A percentile compares a stretch with the other conserved stretches of the same genome.
These are phyloP conservation scores for Odontomachus brunneus DNA, from an alignment of 1,140 invertebrate species.

Conservation along the genomic window DNA sequence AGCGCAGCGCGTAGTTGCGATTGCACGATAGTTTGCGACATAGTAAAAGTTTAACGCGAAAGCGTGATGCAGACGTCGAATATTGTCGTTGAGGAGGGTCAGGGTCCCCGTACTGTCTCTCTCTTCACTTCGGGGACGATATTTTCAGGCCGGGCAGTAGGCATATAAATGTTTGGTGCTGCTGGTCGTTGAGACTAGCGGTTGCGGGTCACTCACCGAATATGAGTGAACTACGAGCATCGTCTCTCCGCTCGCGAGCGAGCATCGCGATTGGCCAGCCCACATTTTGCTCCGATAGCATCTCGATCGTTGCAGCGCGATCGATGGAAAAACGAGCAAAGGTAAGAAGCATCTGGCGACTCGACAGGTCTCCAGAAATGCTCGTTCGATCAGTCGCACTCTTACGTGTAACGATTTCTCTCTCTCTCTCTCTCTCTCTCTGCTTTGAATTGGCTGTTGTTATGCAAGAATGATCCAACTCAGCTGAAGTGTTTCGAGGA, in stretches of 20 bases:
- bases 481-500: too few relatives aligned
- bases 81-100: slow-evolving; percentile 81
- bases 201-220: slow-evolving; percentile 84
- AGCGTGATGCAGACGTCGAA: slow-evolving; percentile 38
- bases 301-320: slow-evolving; percentile 35
- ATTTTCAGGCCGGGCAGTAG: slow-evolving; percentile 84
- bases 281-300: slow-evolving; percentile 48
- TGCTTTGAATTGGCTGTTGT: too few relatives aligned
- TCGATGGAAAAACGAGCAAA: slow-evolving; percentile 35
- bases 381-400: not conserved
- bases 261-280: slow-evolving; percentile 41
- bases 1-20: not conserved
- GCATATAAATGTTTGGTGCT: slow-evolving; percentile 81
- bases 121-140: slow-evolving; percentile 73
- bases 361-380: slow-evolving; percentile 19
- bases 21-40: not conserved
- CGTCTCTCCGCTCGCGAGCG: slow-evolving; percentile 53
- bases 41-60: slow-evolving; percentile 18
- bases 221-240: slow-evolving; percentile 78
- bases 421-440: too few relatives aligned
- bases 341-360: slow-evolving; percentile 13
- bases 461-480: too few relatives aligned
- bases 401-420: not conserved
- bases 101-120: slow-evolving; percentile 76
- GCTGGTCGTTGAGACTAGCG: slow-evolving; percentile 79